phyloP scores from a whole-genome alignment of 2,888 invertebrate species.

The Operophtera brumata region DNA sequence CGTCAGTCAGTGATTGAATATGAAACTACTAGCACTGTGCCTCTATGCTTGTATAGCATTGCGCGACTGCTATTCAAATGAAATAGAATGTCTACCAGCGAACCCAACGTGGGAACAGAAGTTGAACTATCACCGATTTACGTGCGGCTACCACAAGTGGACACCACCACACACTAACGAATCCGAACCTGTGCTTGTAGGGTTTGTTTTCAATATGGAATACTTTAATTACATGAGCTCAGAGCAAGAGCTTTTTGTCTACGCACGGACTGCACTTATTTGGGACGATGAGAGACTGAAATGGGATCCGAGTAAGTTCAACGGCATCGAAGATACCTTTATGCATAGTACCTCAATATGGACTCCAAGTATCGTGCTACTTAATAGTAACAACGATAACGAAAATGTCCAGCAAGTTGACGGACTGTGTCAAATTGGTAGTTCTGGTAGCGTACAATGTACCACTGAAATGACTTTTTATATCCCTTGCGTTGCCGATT shows the following conservation, averaged over 20 bases:
- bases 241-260: background rate
- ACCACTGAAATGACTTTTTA: background rate
- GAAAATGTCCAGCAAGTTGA: background rate
- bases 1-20: background rate
- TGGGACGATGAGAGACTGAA: conserved; percentile 4
- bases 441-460: conserved; percentile 36
- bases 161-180: background rate
- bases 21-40: conserved; percentile 1
- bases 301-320: conserved; percentile 6
- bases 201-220: background rate
- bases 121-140: background rate
- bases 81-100: background rate
- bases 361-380: background rate
- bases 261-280: background rate
- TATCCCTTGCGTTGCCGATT: conserved; percentile 20
- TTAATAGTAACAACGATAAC: background rate
- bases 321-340: background rate
- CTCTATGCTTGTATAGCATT: background rate
- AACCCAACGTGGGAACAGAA: background rate
- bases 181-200: conserved; percentile 1
- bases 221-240: background rate
- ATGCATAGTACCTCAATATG: background rate
- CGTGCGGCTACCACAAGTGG: background rate
- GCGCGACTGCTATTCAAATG: background rate
- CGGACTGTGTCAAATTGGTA: conserved; percentile 29